A percentile compares a stretch with the other conserved stretches of the same genome.
Evolutionary conservation across 2,888 invertebrate genomes (phyloP).

Genomic region (Cheiracanthium punctorium): DNA sequence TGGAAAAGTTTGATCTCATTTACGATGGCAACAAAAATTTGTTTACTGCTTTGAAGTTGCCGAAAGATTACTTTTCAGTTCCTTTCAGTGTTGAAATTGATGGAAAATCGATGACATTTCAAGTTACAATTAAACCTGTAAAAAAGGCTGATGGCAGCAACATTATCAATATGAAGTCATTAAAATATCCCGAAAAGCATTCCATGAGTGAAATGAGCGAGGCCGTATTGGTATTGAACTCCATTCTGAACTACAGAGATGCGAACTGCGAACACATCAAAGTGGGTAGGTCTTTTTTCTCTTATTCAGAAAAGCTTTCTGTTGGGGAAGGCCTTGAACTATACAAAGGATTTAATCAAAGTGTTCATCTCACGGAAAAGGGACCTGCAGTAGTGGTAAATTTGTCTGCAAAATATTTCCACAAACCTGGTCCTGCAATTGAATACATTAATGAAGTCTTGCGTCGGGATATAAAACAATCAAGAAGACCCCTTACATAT

Average conservation of each 20-base stretch:
- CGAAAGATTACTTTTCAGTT: conserved; percentile 62
- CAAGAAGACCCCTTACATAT: not conserved
- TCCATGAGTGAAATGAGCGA: conserved; percentile 2
- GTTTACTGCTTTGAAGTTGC: conserved; percentile 78
- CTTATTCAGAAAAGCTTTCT: not conserved
- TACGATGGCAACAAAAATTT: conserved; percentile 79
- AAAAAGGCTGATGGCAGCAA: conserved; percentile 34
- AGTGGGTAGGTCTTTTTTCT: conserved; percentile 57
- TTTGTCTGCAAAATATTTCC: conserved; percentile 56
- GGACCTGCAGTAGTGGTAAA: conserved; percentile 51
- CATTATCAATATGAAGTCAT: conserved; percentile 32
- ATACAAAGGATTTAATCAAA: conserved; percentile 62
- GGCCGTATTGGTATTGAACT: conserved; percentile 40
- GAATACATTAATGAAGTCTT: conserved; percentile 32
- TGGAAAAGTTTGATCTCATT: conserved; percentile 78
- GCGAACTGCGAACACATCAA: conserved; percentile 24
- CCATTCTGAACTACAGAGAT: conserved; percentile 45
- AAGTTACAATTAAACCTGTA: conserved; percentile 57
- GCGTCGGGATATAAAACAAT: conserved; percentile 20
- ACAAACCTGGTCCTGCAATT: conserved; percentile 42
- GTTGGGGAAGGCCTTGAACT: conserved; percentile 60
- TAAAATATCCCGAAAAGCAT: no score
- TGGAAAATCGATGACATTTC: conserved; percentile 20
- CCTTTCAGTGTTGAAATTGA: conserved; percentile 18
- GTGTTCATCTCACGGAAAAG: conserved; percentile 38